These are phyloP conservation scores for Sitta europaea DNA, from an alignment of 2,113 vertebrate species.

Conservation along the genomic window DNA sequence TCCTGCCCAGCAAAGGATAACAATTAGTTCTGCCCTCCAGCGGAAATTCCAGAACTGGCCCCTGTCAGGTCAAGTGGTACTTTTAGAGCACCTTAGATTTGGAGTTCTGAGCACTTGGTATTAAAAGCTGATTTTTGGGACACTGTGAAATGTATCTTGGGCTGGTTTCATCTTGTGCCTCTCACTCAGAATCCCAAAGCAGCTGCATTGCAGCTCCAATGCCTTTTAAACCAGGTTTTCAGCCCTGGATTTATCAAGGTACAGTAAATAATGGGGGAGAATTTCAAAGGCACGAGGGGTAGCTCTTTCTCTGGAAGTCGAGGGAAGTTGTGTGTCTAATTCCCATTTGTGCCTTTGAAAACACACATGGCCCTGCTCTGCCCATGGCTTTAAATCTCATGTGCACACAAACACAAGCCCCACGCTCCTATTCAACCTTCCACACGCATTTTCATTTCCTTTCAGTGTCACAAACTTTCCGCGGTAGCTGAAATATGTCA, in stretches of 20 bases:
- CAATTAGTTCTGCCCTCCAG: background rate
- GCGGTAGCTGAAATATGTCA: background rate
- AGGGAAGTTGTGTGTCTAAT: background rate
- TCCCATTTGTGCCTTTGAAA: constrained; percentile 6
- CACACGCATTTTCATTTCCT: constrained; percentile 4
- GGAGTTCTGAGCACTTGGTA: background rate
- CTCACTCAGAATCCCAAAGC: background rate
- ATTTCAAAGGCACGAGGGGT: background rate
- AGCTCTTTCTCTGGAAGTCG: background rate
- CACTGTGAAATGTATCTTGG: background rate
- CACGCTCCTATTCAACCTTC: background rate
- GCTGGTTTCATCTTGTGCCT: background rate
- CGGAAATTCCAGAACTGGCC: background rate
- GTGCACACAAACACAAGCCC: background rate
- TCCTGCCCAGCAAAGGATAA: background rate
- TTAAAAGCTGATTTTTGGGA: background rate
- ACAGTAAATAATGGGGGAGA: background rate
- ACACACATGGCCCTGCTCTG: background rate
- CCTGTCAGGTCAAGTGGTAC: background rate
- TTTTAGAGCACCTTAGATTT: background rate
- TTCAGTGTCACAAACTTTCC: constrained; percentile 20
- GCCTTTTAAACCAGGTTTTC: background rate
- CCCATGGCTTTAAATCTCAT: constrained; percentile 14
- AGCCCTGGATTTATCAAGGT: background rate
- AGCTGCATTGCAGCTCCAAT: background rate